Percentiles rank a stretch among this genome's conserved stretches.
Evolutionary conservation across 2,797 vertebrate species (phyloP).

Genomic region (Urosaurus nigricauda): DNA sequence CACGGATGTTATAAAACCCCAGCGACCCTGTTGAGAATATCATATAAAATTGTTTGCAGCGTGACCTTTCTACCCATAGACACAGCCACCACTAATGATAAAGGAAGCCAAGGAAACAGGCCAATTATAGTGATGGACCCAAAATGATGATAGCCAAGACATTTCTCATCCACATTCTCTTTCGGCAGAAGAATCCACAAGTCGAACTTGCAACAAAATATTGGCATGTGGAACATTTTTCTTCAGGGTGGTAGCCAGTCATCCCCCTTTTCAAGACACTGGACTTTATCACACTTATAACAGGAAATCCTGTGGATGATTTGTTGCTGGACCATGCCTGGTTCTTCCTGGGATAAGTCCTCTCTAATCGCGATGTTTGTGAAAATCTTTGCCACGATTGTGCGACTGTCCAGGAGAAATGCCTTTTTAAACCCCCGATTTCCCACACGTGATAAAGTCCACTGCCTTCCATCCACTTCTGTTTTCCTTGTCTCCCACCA

Average conservation of each 20-base stretch:
- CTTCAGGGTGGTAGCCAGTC: not conserved
- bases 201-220: not conserved
- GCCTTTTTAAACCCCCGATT: too few species aligned
- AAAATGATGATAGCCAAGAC: not conserved
- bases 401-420: too few species aligned
- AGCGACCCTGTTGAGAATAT: not conserved
- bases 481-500: too few species aligned
- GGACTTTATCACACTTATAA: too few species aligned
- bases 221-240: not conserved
- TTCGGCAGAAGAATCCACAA: not conserved
- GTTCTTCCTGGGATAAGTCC: too few species aligned
- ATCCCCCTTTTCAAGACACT: too few species aligned
- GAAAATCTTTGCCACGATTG: too few species aligned
- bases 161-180: not conserved
- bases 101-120: slow-evolving; percentile 3
- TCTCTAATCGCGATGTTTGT: too few species aligned
- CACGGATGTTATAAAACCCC: not conserved
- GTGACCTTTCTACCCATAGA: not conserved
- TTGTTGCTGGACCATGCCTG: too few species aligned
- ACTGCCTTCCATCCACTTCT: too few species aligned
- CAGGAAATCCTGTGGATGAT: too few species aligned
- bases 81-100: not conserved
- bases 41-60: not conserved
- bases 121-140: not conserved
- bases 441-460: too few species aligned